phyloP scores from a whole-genome alignment of 2,113 vertebrate species.

The Eulemur macaco region DNA sequence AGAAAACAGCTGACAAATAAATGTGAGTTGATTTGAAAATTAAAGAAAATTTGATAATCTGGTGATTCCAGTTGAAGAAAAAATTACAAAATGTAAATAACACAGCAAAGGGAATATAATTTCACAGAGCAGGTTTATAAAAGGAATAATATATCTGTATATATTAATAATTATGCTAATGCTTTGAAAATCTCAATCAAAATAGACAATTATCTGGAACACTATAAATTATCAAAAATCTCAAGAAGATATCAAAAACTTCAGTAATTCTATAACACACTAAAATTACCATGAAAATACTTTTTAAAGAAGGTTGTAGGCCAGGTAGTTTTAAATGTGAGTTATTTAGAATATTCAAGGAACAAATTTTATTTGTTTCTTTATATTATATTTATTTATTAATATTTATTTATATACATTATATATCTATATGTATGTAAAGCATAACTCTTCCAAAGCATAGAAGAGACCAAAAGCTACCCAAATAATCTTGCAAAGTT shows the following conservation, averaged over 20 bases:
- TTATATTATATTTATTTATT: too few relatives aligned
- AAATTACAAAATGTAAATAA: neutral
- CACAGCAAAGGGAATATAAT: neutral
- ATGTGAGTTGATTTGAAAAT: neutral
- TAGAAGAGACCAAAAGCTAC: neutral
- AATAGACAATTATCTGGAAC: neutral
- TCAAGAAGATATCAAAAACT: neutral
- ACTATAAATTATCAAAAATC: neutral
- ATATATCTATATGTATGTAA: neutral
- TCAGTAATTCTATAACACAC: neutral
- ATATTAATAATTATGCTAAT: neutral
- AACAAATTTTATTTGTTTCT: neutral
- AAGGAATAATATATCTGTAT: neutral
- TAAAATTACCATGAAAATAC: neutral
- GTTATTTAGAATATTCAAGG: neutral
- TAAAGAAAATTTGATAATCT: neutral
- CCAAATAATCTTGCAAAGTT: neutral
- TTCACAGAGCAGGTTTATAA: neutral
- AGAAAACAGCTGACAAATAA: neutral
- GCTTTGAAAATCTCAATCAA: neutral
- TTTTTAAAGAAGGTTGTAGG: neutral
- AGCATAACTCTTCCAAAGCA: neutral
- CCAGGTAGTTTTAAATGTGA: neutral
- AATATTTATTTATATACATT: too few relatives aligned
- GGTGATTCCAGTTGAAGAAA: neutral